phyloP scores from a whole-genome alignment of 2,797 vertebrate species.

The Philypnodon macrostomus region DNA sequence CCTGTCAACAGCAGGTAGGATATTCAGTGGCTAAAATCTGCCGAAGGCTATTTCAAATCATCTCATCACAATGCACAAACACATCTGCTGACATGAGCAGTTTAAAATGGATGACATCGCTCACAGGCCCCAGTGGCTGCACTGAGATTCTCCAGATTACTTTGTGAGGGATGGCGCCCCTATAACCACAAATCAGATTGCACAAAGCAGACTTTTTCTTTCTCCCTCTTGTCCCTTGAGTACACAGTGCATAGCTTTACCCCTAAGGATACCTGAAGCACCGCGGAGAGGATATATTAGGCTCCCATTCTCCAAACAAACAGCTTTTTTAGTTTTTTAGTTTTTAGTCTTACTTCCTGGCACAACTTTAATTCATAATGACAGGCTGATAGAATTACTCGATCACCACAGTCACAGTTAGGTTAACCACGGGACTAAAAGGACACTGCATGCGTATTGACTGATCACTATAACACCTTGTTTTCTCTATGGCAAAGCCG shows the following conservation, averaged over 20 bases:
- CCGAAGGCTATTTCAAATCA: slow-evolving; percentile 32
- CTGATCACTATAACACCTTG: slow-evolving; percentile 54
- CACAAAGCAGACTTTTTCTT: slow-evolving; percentile 30
- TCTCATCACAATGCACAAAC: slow-evolving; percentile 53
- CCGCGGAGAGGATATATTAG: slow-evolving; percentile 51
- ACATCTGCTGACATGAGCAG: slow-evolving; percentile 40
- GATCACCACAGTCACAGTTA: slow-evolving; percentile 32
- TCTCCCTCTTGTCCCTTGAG: slow-evolving; percentile 49
- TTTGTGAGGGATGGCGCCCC: slow-evolving; percentile 40
- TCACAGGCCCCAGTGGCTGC: slow-evolving; percentile 37
- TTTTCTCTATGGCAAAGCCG: slow-evolving; percentile 53
- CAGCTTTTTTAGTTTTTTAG: neutral
- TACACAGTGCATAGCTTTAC: slow-evolving; percentile 50
- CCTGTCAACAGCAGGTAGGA: slow-evolving; percentile 43
- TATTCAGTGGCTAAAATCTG: slow-evolving; percentile 32
- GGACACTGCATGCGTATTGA: slow-evolving; percentile 53
- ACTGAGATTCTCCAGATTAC: slow-evolving; percentile 48
- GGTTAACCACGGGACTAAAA: slow-evolving; percentile 54
- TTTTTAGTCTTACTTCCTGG: neutral
- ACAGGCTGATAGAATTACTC: slow-evolving; percentile 39
- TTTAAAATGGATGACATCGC: slow-evolving; percentile 49
- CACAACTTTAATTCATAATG: slow-evolving; percentile 30
- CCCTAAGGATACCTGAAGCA: slow-evolving; percentile 50
- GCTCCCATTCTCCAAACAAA: slow-evolving; percentile 16
- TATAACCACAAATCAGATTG: slow-evolving; percentile 54